Evolutionary conservation across 2,797 vertebrate genomes (phyloP).

Genomic region (Rhinogobio ventralis): DNA sequence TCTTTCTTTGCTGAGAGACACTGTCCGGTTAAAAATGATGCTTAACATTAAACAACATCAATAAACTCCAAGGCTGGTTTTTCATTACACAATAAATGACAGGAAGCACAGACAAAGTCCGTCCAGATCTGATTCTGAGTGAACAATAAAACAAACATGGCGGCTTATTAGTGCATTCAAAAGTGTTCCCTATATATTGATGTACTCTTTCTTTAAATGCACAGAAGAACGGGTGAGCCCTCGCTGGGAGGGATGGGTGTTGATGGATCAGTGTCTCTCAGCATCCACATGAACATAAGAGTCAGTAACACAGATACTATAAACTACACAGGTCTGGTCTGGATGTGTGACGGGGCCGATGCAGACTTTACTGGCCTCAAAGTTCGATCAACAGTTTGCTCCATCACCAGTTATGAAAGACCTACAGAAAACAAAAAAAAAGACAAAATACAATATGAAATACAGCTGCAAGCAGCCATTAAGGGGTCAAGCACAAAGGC

Average conservation of each 20-base stretch:
- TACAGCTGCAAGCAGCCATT: too few species aligned
- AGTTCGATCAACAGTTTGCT: not conserved
- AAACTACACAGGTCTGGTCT: not conserved
- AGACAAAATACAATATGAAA: not conserved
- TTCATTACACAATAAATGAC: constrained; percentile 11
- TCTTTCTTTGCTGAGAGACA: constrained; percentile 68
- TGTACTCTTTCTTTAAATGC: constrained; percentile 44
- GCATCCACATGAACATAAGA: not conserved
- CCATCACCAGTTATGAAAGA: constrained; percentile 13
- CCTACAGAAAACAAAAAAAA: not conserved
- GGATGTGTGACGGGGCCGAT: not conserved
- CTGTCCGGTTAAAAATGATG: constrained; percentile 48
- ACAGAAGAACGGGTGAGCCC: constrained; percentile 46
- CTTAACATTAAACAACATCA: constrained; percentile 14
- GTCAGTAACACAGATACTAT: not conserved
- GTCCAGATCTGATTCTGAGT: not conserved
- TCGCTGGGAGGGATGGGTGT: not conserved
- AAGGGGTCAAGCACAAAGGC: too few species aligned
- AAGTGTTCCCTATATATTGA: constrained; percentile 18
- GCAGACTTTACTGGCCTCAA: constrained; percentile 18
- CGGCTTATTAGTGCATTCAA: constrained; percentile 53
- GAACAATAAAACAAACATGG: not conserved
- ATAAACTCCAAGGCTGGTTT: not conserved
- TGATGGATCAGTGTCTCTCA: constrained; percentile 24
- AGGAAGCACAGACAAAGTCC: not conserved